Evolutionary conservation across 2,113 vertebrate species (phyloP), one percentile per base, ranked within the genome.

Genomic region (Papio anubis): DNA sequence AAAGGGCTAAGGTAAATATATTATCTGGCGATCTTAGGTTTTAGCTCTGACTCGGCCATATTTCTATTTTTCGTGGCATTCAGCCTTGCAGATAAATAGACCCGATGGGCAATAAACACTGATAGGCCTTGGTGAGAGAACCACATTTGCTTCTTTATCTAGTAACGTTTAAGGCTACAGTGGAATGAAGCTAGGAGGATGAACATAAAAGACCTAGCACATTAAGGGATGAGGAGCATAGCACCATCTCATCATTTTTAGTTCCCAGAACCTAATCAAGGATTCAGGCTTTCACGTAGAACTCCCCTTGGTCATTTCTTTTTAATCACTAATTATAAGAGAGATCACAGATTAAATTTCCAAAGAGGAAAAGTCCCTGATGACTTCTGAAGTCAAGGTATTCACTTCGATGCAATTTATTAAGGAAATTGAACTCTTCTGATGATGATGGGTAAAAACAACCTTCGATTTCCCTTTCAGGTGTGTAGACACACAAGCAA

Each of bases 251-350:
- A n/a, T 79, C 88, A 66, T 25, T 72, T 89, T 61, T 1, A 2
- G 72, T n/a, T 52, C 85, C 88, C 38, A 50, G 90, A 88, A 75
- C 30, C 64, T 72, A 40, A 96, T 92, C 84, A 61, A 64, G 75
- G 32, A 75, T 75, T 91, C 85, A 38, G 40, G 18, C 27, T 85
- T 86, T 81, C 43, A n/a, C 66, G 4, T 7, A 11, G 2, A 81
- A 38, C 25, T 87, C 93, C 85, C 93, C 20, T 3, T 45, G 91
- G 88, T 75, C 91, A 61, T 94, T 93, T 94, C 86, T 40, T 84
- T 92, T 93, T 93, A 93, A 96, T 94, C 88, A 93, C 61, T 91
- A 93, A 97, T 92, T 93, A 94, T 82, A 76, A 64, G 35, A 90
- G 72, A 70, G 50, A 81, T 50, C 55, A 64, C 61, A 92, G 88